A percentile compares a stretch with the other conserved stretches of the same genome.
These are phyloP conservation scores for Cephus nigrinus DNA, from an alignment of 2,888 invertebrate species.

Conservation along the genomic window DNA sequence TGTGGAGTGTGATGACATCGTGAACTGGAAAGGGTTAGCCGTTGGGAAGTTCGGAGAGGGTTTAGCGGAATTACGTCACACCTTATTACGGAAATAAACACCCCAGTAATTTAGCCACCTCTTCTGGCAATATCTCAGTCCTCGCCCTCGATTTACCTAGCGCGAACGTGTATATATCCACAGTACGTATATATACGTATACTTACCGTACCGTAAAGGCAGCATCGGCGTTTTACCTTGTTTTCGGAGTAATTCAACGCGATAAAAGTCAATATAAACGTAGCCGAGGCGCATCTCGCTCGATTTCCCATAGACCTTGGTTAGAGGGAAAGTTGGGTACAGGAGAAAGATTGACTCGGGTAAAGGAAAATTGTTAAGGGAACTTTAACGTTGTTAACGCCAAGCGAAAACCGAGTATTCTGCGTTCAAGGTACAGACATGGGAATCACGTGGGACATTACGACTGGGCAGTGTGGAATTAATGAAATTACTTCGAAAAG, in stretches of 20 bases:
- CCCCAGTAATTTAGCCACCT: slow-evolving; percentile 20
- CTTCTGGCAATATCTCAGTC: slow-evolving; percentile 11
- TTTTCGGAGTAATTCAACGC: not conserved
- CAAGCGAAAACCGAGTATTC: not conserved
- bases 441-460: no score
- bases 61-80: slow-evolving; percentile 26
- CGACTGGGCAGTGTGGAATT: not conserved
- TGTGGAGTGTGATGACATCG: not conserved
- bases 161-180: not conserved
- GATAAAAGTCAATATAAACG: not conserved
- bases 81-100: slow-evolving; percentile 26
- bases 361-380: not conserved
- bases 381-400: not conserved
- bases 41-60: not conserved
- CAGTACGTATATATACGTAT: not conserved
- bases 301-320: not conserved
- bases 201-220: not conserved
- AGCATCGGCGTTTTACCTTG: not conserved
- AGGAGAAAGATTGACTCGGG: not conserved
- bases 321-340: not conserved
- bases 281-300: not conserved
- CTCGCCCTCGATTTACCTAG: not conserved
- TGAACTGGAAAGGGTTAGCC: not conserved
- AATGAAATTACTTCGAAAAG: not conserved
- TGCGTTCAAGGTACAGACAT: not conserved